Base-by-base conservation (phyloP, 1,140 invertebrate species). In the Solenopsis fugax region DNA sequence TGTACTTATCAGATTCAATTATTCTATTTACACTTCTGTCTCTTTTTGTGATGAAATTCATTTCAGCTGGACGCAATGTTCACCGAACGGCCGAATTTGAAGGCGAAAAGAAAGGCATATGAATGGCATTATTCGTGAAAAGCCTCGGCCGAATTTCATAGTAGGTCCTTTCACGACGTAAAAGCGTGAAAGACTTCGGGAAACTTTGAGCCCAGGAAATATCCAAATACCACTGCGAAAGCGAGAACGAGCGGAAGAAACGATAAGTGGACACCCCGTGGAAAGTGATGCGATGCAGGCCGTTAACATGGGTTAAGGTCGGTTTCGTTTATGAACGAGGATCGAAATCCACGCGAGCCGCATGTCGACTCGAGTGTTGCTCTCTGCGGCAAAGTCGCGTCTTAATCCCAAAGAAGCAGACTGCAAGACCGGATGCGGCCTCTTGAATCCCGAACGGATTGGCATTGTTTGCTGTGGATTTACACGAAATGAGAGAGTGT, bases 261-360 rank as follows among this genome's bases (percentile, higher is more conserved):
- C 73, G 89, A 90, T 85, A 90, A 90, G 89, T 90, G 89, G 88
- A 87, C 88, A 87, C 77, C 87, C 77, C 24, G 45, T 37, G 29
- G 69, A 37, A 80, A 80, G 84, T 90, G 89, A 90, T 60, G 67
- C 56, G 62, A 90, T 78, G 86, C 89, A 90, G 89, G 48, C 88
- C 86, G 58, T 71, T 77, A 37, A 65, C 67, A 71, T 88, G 86
- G 80, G 85, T 90, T 90, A 90, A 88, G 64, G 29, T 58, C 67
- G 78, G 21, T 0, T 54, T 78, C 85, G 54, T 90, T 75, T 87
- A 90, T 87, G 88, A 34, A 85, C 29, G n/a, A 41, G 65, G 85
- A 87, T 87, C 67, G 13, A 60, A 58, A 89, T 82, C 56, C 54
- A 58, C 24, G 72, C 65, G 56, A 85, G 41, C 48, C 41, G 29